phyloP scores from a whole-genome alignment of 1,140 invertebrate genomes.

The Drosophila pandora region DNA sequence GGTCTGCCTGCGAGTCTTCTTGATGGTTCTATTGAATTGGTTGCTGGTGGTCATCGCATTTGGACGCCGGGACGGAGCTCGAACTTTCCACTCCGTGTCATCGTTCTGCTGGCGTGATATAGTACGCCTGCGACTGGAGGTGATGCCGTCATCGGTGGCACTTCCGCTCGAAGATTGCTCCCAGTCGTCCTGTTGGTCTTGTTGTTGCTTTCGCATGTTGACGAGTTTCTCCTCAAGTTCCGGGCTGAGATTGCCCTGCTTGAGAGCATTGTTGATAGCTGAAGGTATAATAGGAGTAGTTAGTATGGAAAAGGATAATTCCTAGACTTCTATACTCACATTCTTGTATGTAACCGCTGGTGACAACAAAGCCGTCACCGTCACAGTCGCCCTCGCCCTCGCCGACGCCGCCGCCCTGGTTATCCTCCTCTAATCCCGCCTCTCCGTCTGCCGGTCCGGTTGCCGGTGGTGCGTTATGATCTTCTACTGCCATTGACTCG shows the following conservation, averaged over 20 bases:
- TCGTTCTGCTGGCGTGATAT: slow-evolving; percentile 51
- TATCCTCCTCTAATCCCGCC: slow-evolving; percentile 26
- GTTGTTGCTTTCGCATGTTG: slow-evolving; percentile 94
- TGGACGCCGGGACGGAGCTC: slow-evolving; percentile 49
- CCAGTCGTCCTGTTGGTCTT: slow-evolving; percentile 87
- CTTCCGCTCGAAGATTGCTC: slow-evolving; percentile 47
- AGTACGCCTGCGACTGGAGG: slow-evolving; percentile 37
- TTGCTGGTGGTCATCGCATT: slow-evolving; percentile 22
- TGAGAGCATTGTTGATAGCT: slow-evolving; percentile 93
- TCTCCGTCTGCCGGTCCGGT: not conserved
- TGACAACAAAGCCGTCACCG: slow-evolving; percentile 88
- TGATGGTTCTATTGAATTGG: slow-evolving; percentile 32
- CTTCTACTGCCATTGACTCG: slow-evolving; percentile 12
- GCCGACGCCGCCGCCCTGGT: slow-evolving; percentile 57
- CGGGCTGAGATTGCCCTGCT: slow-evolving; percentile 94
- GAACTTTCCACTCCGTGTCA: slow-evolving; percentile 60
- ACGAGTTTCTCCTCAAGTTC: slow-evolving; percentile 96
- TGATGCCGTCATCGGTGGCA: slow-evolving; percentile 22
- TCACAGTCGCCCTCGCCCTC: too few species aligned
- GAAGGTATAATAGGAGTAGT: not conserved
- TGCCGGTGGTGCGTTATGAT: slow-evolving; percentile 3
- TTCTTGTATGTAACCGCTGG: slow-evolving; percentile 94
- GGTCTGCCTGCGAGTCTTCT: slow-evolving; percentile 48
- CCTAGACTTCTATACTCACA: slow-evolving; percentile 36
- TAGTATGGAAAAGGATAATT: not conserved